These are phyloP conservation scores for Dryococelus australis DNA, from an alignment of 2,888 invertebrate genomes.

Conservation along the genomic window DNA sequence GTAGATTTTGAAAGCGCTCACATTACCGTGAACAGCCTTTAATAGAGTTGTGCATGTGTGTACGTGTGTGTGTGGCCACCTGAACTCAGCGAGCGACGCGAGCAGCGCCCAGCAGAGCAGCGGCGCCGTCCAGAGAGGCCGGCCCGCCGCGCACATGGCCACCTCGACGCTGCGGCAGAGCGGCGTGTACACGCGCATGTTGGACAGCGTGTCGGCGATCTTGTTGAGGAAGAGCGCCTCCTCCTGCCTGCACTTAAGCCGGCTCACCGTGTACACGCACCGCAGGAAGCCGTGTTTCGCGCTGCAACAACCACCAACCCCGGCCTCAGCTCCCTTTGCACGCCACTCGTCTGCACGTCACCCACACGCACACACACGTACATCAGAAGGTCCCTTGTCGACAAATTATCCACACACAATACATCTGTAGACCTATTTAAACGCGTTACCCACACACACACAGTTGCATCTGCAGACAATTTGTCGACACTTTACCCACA, in stretches of 20 bases:
- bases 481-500: no score
- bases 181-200: slow-evolving; percentile 50
- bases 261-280: slow-evolving; percentile 51
- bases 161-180: slow-evolving; percentile 41
- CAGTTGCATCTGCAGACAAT: no score
- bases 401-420: no score
- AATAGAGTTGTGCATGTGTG: no score
- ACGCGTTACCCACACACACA: no score
- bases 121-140: background rate
- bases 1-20: no score
- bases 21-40: no score
- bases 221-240: slow-evolving; percentile 52
- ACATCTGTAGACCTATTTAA: no score
- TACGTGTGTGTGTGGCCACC: no score
- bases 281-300: slow-evolving; percentile 53
- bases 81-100: background rate
- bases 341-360: background rate
- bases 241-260: slow-evolving; percentile 51
- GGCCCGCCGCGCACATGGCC: background rate
- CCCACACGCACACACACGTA: no score
- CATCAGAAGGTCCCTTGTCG: no score
- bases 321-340: background rate
- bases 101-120: background rate
- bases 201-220: slow-evolving; percentile 53
- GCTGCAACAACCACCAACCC: slow-evolving; percentile 46